These are phyloP conservation scores for Diarsia dahlii DNA, from an alignment of 2,888 invertebrate genomes.

Conservation along the genomic window DNA sequence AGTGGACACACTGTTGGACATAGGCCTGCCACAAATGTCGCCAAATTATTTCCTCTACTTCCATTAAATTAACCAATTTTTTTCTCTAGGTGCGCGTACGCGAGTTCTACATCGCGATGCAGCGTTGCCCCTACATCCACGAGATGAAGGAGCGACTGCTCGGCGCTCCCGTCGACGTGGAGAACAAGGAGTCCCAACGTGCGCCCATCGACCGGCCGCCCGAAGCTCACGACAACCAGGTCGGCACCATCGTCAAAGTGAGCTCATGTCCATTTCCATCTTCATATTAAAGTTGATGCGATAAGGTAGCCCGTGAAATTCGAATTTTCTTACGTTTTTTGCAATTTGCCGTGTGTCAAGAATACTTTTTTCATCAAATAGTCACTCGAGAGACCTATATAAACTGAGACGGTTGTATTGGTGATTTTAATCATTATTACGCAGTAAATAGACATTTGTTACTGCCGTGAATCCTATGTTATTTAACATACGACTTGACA, in stretches of 20 bases:
- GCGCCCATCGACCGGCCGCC: conserved; percentile 60
- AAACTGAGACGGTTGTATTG: too few species aligned
- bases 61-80: neutral
- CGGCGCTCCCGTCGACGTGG: conserved; percentile 92
- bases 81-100: conserved; percentile 86
- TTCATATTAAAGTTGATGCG: conserved; percentile 47
- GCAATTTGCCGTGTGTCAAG: too few species aligned
- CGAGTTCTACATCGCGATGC: conserved; percentile 93
- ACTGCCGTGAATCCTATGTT: too few species aligned
- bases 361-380: too few species aligned
- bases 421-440: too few species aligned
- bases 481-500: too few species aligned
- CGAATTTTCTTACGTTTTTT: too few species aligned
- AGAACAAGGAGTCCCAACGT: conserved; percentile 72
- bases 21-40: too few species aligned
- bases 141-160: conserved; percentile 98
- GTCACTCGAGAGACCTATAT: too few species aligned
- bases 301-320: too few species aligned
- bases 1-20: too few species aligned
- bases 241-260: conserved; percentile 97
- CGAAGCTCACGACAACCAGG: conserved; percentile 88
- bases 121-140: conserved; percentile 97
- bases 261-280: conserved; percentile 82
- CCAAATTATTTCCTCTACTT: neutral
- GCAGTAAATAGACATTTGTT: too few species aligned